Percentiles rank a stretch among this genome's conserved stretches.
Evolutionary conservation across 2,113 vertebrate genomes (phyloP).

Genomic region (Kryptolebias marmoratus): DNA sequence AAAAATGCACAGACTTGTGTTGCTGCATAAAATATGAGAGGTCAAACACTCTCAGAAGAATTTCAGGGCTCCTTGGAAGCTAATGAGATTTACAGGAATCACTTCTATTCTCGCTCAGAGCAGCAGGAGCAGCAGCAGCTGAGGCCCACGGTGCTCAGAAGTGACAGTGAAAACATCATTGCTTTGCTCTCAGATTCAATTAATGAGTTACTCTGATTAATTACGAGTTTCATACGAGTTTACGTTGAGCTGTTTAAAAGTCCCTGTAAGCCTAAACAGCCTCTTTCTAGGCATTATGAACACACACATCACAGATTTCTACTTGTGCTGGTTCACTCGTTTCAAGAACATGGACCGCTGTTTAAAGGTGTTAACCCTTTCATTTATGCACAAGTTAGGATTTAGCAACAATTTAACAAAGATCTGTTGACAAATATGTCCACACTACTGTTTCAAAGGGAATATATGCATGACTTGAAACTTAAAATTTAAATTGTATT

Average conservation of each 20-base stretch:
- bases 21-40: not conserved
- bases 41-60: slow-evolving; percentile 1
- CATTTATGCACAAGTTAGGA: not conserved
- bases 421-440: not conserved
- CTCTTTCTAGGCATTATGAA: not conserved
- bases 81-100: slow-evolving; percentile 21
- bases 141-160: not conserved
- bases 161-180: slow-evolving; percentile 13
- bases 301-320: not conserved
- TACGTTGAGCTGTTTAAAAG: not conserved
- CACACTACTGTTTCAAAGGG: not conserved
- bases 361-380: too few relatives aligned
- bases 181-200: slow-evolving; percentile 2
- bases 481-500: too few relatives aligned
- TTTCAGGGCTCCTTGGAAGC: not conserved
- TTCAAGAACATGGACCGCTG: too few relatives aligned
- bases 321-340: not conserved
- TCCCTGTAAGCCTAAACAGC: not conserved
- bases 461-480: not conserved
- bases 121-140: slow-evolving; percentile 22
- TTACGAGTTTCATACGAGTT: not conserved
- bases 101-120: slow-evolving; percentile 8
- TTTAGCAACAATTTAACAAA: not conserved
- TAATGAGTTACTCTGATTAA: not conserved
- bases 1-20: not conserved